Percentiles rank a stretch among this genome's conserved stretches.
Evolutionary conservation across 2,888 invertebrate genomes (phyloP).

Genomic region (Sturmia bella): DNA sequence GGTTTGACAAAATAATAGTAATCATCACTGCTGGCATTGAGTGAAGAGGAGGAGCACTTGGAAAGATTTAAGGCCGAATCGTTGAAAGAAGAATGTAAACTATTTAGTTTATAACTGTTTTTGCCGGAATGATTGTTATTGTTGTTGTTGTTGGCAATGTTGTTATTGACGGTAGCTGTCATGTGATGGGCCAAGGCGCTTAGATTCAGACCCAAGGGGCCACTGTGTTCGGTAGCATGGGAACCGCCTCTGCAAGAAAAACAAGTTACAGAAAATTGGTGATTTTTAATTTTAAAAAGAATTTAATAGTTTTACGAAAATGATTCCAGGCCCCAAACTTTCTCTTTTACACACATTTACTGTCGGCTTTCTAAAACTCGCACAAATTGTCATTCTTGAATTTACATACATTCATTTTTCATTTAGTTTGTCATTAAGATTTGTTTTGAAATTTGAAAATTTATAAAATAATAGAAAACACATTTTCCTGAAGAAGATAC

Average conservation of each 20-base stretch:
- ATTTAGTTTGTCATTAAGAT: too few species aligned
- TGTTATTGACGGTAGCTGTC: slow-evolving; percentile 41
- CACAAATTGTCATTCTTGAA: too few species aligned
- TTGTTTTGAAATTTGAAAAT: too few species aligned
- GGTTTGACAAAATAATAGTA: slow-evolving; percentile 79
- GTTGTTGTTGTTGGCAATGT: slow-evolving; percentile 71
- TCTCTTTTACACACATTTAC: too few species aligned
- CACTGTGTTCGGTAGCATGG: slow-evolving; percentile 75
- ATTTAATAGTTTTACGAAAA: slow-evolving; percentile 2
- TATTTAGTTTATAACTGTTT: slow-evolving; percentile 65
- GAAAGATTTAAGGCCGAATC: slow-evolving; percentile 78
- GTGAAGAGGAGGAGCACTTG: slow-evolving; percentile 75
- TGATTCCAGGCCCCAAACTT: too few species aligned
- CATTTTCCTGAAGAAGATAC: too few species aligned
- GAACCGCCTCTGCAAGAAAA: slow-evolving; percentile 76
- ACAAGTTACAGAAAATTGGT: too few species aligned
- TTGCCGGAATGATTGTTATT: slow-evolving; percentile 71
- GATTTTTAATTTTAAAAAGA: slow-evolving; percentile 1
- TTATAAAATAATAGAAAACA: too few species aligned
- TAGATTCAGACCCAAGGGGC: slow-evolving; percentile 73
- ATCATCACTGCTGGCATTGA: slow-evolving; percentile 76
- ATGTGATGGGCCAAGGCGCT: slow-evolving; percentile 76
- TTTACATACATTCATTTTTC: too few species aligned
- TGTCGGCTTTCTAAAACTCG: too few species aligned
- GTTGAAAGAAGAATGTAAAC: slow-evolving; percentile 73